Evolutionary conservation across 1,140 invertebrate genomes (phyloP), one percentile per base, ranked within the genome.

Genomic region (Cataglyphis hispanica): DNA sequence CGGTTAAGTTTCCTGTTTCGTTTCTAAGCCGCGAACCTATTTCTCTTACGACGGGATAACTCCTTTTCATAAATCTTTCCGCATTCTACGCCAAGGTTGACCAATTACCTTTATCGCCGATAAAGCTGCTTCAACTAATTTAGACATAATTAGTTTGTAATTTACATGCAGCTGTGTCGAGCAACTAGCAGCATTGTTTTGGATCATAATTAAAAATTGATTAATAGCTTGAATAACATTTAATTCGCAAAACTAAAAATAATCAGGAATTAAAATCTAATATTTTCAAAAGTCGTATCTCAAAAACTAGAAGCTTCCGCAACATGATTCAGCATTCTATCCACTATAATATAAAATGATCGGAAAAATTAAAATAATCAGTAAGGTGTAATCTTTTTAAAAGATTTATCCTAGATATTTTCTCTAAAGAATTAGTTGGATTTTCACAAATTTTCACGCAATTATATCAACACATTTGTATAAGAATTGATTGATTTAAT

Each of bases 21-120:
- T 72, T 81, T 11, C 34, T 60, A 43, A 81, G n/a, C 66, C 66
- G 69, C 78, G 25, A 81, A 81, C 72, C 66, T 70, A 50, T 81
- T 40, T 81, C 66, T 43, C 78, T 72, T 58, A 60, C 63, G 25
- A 72, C n/a, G 25, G 7, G 46, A 60, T 81, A 81, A 34, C 72
- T 81, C 53, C 27, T 31, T 25, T 70, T 3, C 6, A 11, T 81
- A 72, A 34, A 81, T 72, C 67, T 72, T 70, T 70, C 40, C 46
- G 34, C 34, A 56, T 37, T 37, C 34, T 34, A 50, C 25, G 11
- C 37, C 19, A 27, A 40, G 31, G 34, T 81, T 81, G 77, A 70
- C 6, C 34, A 37, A 58, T 40, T 34, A 81, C 16, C 31, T 58
- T 27, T 40, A 19, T 19, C 31, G 5, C 16, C 31, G n/a, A 80